A percentile compares a stretch with the other conserved stretches of the same genome.
Evolutionary conservation across 2,113 vertebrate species (phyloP).

Genomic region (Anas platyrhynchos): DNA sequence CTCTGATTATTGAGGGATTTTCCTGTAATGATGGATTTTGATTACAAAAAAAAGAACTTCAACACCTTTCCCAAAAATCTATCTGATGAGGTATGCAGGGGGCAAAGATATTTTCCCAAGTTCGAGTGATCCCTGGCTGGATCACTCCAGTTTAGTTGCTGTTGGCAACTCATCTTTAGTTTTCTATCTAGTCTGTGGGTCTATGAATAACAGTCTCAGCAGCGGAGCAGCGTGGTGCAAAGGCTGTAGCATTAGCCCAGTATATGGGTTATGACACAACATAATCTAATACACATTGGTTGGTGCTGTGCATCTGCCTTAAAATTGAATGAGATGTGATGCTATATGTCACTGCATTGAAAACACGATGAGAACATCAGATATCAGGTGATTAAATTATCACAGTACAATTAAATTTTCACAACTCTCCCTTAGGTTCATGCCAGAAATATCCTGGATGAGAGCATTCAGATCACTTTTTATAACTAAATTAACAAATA

Average conservation of each 20-base stretch:
- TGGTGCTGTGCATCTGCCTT: neutral
- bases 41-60: neutral
- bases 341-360: neutral
- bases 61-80: neutral
- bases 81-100: neutral
- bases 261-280: neutral
- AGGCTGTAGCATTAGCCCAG: neutral
- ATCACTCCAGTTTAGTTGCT: neutral
- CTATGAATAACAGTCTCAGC: neutral
- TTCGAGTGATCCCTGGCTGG: neutral
- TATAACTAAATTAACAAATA: neutral
- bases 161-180: neutral
- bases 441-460: neutral
- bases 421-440: neutral
- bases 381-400: neutral
- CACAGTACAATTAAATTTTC: neutral
- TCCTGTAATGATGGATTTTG: neutral
- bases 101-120: conserved; percentile 9
- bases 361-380: neutral
- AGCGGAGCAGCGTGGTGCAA: neutral
- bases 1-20: neutral
- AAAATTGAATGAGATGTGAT: neutral
- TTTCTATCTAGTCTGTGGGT: neutral
- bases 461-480: neutral
- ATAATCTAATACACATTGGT: neutral